Percentiles rank a stretch among this genome's conserved stretches.
Evolutionary conservation across 1,140 invertebrate species (phyloP).

Genomic region (Drosophila baimaii): DNA sequence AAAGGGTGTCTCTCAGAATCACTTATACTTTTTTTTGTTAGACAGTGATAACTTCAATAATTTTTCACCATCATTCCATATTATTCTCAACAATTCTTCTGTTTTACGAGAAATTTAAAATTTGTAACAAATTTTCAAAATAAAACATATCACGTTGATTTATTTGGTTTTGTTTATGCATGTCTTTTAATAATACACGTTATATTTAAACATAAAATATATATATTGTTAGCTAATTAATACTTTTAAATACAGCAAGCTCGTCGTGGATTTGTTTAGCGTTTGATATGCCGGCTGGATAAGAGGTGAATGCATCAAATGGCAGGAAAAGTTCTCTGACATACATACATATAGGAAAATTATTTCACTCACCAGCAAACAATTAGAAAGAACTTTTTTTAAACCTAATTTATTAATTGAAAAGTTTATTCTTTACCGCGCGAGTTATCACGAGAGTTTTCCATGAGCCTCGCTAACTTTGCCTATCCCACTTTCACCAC

Average conservation of each 20-base stretch:
- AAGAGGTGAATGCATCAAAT: conserved; percentile 44
- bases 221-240: conserved; percentile 21
- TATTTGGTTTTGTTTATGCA: conserved; percentile 28
- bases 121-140: background rate
- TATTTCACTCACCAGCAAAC: conserved; percentile 41
- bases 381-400: conserved; percentile 50
- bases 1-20: too few relatives aligned
- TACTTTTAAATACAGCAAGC: conserved; percentile 6
- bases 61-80: background rate
- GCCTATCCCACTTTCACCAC: conserved; percentile 9
- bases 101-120: background rate
- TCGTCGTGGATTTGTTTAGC: conserved; percentile 24
- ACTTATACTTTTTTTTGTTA: background rate
- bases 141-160: background rate
- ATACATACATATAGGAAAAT: conserved; percentile 2
- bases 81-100: background rate
- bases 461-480: conserved; percentile 7
- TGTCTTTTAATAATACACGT: conserved; percentile 2
- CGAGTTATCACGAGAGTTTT: conserved; percentile 30
- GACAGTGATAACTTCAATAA: background rate
- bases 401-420: conserved; percentile 73
- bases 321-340: conserved; percentile 2
- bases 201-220: background rate
- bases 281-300: conserved; percentile 56
- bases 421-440: conserved; percentile 64